Base-by-base conservation (phyloP, 2,888 invertebrate species). In the Danaus chrysippus region DNA sequence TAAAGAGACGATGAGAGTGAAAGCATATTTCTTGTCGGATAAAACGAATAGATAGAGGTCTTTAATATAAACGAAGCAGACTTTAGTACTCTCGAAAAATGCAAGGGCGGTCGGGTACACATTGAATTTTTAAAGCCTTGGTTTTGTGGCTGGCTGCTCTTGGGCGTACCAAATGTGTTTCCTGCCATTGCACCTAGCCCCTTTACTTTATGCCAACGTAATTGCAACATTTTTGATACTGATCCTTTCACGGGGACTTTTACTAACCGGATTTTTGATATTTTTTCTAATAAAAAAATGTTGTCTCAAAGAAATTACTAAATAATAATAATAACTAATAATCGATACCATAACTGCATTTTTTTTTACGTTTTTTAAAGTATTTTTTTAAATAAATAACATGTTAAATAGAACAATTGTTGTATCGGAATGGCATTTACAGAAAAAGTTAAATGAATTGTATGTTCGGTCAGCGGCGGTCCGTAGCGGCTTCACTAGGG, bases 41-140 rank as follows among this genome's bases (percentile, higher is more conserved):
- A 87, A 88, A 89, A 89, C 88, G 89, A 89, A 89, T 88, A 89
- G 89, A 89, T 88, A 89, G 89, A 89, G 89, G 86, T 89, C 87
- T 88, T 89, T 89, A 89, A 89, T 89, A 89, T 88, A 89, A 88
- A 89, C 89, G 88, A 88, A 88, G 89, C 86, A 85, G 88, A 84
- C 87, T 89, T 87, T 87, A 87, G 87, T 87, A 87, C 86, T 84
- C 86, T 87, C 88, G 81, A 88, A 89, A 89, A 88, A 86, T 87
- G 87, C 84, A 87, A 83, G 82, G 83, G 73, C 81, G 82, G 78
- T 76, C 76, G 81, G 81, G 82, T 81, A 85, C 83, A 82, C 76
- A 75, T 77, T 88, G 87, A 87, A 89, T 88, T 84, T 87, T 89
- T 89, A 83, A 89, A 80, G 75, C 73, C 70, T 64, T 76, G 76